These are phyloP conservation scores for Clarias batrachus DNA, from an alignment of 2,113 vertebrate species.

Conservation along the genomic window DNA sequence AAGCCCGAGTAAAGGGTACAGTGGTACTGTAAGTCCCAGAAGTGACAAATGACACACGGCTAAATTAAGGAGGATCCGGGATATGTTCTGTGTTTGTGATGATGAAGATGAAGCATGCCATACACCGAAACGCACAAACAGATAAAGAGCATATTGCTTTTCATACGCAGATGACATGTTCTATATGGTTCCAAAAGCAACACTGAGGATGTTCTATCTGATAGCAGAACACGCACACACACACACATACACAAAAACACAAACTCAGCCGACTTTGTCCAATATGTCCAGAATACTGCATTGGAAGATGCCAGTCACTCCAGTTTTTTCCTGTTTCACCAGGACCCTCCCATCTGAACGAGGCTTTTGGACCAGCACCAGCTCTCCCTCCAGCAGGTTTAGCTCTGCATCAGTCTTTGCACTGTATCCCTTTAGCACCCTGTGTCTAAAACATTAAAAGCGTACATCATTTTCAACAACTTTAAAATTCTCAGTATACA, in stretches of 20 bases:
- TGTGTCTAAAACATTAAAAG: conserved; percentile 61
- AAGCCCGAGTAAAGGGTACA: conserved; percentile 2
- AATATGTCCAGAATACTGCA: conserved; percentile 67
- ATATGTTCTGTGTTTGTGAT: not conserved
- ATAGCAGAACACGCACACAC: conserved; percentile 24
- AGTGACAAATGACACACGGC: not conserved
- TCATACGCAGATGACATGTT: conserved; percentile 21
- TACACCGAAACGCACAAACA: conserved; percentile 9
- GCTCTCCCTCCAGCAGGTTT: conserved; percentile 73
- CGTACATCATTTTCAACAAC: no score
- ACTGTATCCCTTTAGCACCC: conserved; percentile 65
- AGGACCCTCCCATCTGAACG: conserved; percentile 71
- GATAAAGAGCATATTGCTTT: conserved; percentile 35
- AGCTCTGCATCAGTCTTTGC: conserved; percentile 73
- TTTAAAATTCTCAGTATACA: not conserved
- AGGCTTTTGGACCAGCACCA: conserved; percentile 72
- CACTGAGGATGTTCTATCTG: conserved; percentile 43
- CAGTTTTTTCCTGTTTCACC: conserved; percentile 72
- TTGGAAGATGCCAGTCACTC: conserved; percentile 73
- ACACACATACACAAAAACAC: conserved; percentile 11
- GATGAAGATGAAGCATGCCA: not conserved
- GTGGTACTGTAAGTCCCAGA: not conserved
- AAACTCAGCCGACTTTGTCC: conserved; percentile 66
- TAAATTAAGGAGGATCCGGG: not conserved
- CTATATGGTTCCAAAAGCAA: conserved; percentile 20